Base-by-base conservation (phyloP, 2,797 vertebrate genomes). In the Pygocentrus nattereri region DNA sequence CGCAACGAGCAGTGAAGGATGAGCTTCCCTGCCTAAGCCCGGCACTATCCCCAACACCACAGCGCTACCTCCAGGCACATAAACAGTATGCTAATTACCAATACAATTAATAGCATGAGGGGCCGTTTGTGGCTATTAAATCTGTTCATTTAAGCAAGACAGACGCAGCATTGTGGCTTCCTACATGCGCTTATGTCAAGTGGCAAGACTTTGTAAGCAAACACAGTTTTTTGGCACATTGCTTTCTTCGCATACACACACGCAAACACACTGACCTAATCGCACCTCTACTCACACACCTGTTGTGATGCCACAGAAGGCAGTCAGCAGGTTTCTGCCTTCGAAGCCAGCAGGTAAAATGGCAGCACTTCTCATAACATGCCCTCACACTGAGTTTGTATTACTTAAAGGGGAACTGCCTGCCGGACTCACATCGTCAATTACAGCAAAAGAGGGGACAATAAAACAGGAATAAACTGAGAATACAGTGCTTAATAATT, bases 21-120 rank as follows among this genome's bases (percentile, higher is more conserved):
- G 31, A 31, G 58, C 78, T 56, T 49, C 21, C 76, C 71, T 16
- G 30, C 34, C 62, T 25, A 47, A 31, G 34, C 47, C 65, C 7
- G 59, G 19, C 25, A 41, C 19, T 3, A 68, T 79, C 79, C 49
- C 10, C 34, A 16, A 38, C 38, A 44, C 34, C 34, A 80, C 76
- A 68, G 64, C 23, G 31, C 71, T 67, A 76, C 83, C 84, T 76
- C 69, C 64, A 65, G 79, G 83, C 87, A 74, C 64, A 83, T 38
- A 79, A 79, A 70, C 86, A 82, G 34, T 74, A 74, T 58, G 74
- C 52, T 86, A 81, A 85, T 86, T 86, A 85, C 71, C 68, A 49
- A 69, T 76, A 74, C 82, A 74, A 85, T 86, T 84, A 85, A 82
- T 74, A 85, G 64, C 84, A 82, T 84, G 82, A 84, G 64, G 78